A percentile compares a stretch with the other conserved stretches of the same genome.
phyloP scores from a whole-genome alignment of 2,113 vertebrate genomes.

The Heterocephalus glaber region DNA sequence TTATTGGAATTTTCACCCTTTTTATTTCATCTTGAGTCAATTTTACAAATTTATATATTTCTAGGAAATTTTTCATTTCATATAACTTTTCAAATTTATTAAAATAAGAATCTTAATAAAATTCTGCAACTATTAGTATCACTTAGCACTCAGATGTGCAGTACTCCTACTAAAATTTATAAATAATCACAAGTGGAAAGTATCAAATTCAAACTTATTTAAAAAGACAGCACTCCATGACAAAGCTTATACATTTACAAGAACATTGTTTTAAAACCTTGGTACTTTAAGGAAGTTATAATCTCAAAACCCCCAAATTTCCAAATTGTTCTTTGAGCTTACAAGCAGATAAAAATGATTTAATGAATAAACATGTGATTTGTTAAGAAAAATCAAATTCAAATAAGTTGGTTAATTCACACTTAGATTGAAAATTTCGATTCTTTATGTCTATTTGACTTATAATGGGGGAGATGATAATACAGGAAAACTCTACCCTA shows the following conservation, averaged over 20 bases:
- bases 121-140: background rate
- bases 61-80: background rate
- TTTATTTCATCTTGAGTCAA: background rate
- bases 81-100: background rate
- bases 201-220: background rate
- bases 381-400: background rate
- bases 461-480: background rate
- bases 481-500: background rate
- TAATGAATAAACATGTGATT: background rate
- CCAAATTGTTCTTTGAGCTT: background rate
- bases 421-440: background rate
- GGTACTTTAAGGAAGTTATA: constrained; percentile 85
- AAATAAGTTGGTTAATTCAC: background rate
- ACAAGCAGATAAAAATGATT: background rate
- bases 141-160: background rate
- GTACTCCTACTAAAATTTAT: background rate
- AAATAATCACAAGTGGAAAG: background rate
- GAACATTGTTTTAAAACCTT: constrained; percentile 81
- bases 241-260: background rate
- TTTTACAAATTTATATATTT: constrained; percentile 8
- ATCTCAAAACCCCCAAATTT: background rate
- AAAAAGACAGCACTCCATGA: background rate
- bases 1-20: background rate
- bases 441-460: background rate
- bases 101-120: too few species aligned